phyloP scores from a whole-genome alignment of 2,888 invertebrate species.

The Cosmopolites sordidus region DNA sequence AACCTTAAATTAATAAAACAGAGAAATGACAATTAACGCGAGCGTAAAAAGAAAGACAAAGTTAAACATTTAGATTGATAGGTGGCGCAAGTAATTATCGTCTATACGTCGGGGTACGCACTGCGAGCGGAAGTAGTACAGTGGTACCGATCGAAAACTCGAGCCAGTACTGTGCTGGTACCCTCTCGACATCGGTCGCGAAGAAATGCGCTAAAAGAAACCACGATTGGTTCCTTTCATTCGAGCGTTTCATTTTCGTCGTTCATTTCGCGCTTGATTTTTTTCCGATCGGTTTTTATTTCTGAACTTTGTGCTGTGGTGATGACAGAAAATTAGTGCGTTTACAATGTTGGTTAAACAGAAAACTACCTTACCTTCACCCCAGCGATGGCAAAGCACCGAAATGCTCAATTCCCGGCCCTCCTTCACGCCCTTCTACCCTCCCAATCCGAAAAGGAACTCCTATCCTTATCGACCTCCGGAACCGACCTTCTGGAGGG shows the following conservation, averaged over 20 bases:
- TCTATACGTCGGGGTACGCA: background rate
- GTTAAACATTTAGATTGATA: too few relatives aligned
- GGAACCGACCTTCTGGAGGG: conserved; percentile 37
- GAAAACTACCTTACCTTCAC: conserved; percentile 47
- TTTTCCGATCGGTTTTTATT: background rate
- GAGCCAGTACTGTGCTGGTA: conserved; percentile 12
- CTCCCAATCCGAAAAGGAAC: conserved; percentile 47
- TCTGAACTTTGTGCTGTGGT: too few relatives aligned
- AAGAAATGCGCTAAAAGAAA: conserved; percentile 8
- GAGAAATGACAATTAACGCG: too few relatives aligned
- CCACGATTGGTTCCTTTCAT: conserved; percentile 1
- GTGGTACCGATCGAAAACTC: conserved; percentile 5
- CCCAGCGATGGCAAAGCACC: conserved; percentile 47
- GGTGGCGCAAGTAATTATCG: too few relatives aligned
- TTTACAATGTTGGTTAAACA: conserved; percentile 57
- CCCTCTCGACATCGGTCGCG: conserved; percentile 1
- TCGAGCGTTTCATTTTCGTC: too few relatives aligned
- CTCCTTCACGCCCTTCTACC: conserved; percentile 49
- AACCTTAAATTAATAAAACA: too few relatives aligned
- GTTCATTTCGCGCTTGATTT: conserved; percentile 1
- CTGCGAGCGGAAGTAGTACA: conserved; percentile 12
- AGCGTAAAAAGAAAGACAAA: too few relatives aligned
- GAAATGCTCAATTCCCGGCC: conserved; percentile 52
- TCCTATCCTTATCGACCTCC: conserved; percentile 42
- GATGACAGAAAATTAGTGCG: too few relatives aligned